These are phyloP conservation scores for Sclerurus mexicanus DNA, from an alignment of 2,113 vertebrate species.

Conservation along the genomic window DNA sequence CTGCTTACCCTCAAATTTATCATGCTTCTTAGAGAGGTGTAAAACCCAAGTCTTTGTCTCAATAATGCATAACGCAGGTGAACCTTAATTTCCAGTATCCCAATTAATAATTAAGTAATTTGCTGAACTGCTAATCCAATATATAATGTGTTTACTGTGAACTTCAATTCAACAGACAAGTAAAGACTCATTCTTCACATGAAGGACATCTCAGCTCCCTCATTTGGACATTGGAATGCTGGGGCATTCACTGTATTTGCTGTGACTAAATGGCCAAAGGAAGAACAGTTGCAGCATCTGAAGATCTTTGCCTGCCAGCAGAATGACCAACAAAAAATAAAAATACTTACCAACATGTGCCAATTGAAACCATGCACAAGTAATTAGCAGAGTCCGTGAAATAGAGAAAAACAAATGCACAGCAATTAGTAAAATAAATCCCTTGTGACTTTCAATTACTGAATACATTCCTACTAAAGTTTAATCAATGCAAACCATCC, in stretches of 20 bases:
- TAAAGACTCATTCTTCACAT: background rate
- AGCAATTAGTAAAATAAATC: background rate
- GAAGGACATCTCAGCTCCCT: background rate
- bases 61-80: background rate
- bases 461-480: background rate
- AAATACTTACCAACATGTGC: background rate
- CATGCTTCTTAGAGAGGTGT: background rate
- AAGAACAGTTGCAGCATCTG: background rate
- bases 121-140: background rate
- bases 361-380: background rate
- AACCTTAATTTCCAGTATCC: background rate
- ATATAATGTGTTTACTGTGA: background rate
- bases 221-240: background rate
- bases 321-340: background rate
- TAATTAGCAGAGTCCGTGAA: background rate
- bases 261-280: background rate
- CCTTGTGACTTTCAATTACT: background rate
- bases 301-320: background rate
- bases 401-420: background rate
- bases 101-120: background rate
- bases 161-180: background rate
- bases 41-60: background rate
- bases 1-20: background rate
- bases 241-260: background rate
- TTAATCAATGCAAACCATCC: background rate